phyloP scores from a whole-genome alignment of 2,113 vertebrate genomes.

The Motacilla tschutschensis region DNA sequence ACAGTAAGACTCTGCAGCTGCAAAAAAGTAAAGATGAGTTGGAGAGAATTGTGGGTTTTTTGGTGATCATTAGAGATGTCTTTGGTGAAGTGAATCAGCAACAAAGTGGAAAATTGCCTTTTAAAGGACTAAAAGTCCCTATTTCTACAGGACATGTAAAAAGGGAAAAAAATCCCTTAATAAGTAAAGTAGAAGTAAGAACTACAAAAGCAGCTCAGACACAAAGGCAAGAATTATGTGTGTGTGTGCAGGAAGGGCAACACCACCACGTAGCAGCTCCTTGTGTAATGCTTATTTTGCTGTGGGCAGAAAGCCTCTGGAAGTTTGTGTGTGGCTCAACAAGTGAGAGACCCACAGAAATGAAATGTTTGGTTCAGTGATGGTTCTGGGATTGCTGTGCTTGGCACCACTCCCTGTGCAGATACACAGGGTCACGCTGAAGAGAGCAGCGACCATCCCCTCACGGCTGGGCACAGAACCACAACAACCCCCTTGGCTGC shows the following conservation, averaged over 20 bases:
- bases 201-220: not conserved
- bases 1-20: not conserved
- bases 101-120: not conserved
- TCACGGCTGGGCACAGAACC: rapidly evolving
- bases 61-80: not conserved
- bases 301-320: not conserved
- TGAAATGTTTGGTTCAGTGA: not conserved
- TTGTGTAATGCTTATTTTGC: not conserved
- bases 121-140: not conserved
- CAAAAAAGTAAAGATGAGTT: not conserved
- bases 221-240: not conserved
- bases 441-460: not conserved
- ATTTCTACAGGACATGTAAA: not conserved
- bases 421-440: not conserved
- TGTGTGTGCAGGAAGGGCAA: not conserved
- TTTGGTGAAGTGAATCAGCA: not conserved
- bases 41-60: not conserved
- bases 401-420: not conserved
- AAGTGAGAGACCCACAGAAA: not conserved
- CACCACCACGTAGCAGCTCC: rapidly evolving
- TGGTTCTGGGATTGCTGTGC: not conserved
- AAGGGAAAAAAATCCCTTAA: not conserved
- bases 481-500: not conserved
- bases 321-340: not conserved
- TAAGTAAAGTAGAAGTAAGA: not conserved